Evolutionary conservation across 2,113 vertebrate species (phyloP), one percentile per base, ranked within the genome.

Genomic region (Gavialis gangeticus): DNA sequence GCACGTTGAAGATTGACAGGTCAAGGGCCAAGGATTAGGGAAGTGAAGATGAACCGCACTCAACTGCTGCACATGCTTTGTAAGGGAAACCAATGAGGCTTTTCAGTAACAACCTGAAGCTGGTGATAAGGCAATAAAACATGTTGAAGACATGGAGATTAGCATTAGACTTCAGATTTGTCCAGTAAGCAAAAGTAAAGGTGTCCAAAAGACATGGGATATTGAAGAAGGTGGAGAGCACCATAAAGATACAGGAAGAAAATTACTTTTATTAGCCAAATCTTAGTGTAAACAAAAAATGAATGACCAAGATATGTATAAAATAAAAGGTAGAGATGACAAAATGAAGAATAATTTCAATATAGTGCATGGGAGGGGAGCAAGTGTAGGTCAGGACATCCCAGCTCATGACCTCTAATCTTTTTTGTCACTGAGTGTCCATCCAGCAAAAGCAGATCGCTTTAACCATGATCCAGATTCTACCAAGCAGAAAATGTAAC

Each of bases 201-300:
- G 28, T 60, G 21, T 30, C 60, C 21, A 19, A n/a, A 90, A 82
- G 54, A 21, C n/a, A 56, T 2, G 0, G 4, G 77, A 88, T 87
- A 87, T 2, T 19, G 13, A 93, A 93, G 77, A 88, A 95, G 54
- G 55, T 82, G 54, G 62, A 90, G 80, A 94, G 88, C 25, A 15
- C 67, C 25, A 69, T 27, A 71, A 85, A 96, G 73, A 91, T 22
- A 75, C 64, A 30, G 18, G 55, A 24, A 71, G 56, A 56, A 67
- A 56, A 89, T 63, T 0, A 0, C 46, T 94, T 97, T 97, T 97
- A 97, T 96, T 97, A 88, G 91, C 66, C 87, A 94, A 95, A 95
- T 55, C 37, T 75, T 9, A 87, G 30, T 87, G 73, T 14, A 83
- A 76, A 90, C 24, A 85, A 80, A 89, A 82, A 37, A 66, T 30